phyloP scores from a whole-genome alignment of 2,888 invertebrate genomes.

The Emmelina monodactyla region DNA sequence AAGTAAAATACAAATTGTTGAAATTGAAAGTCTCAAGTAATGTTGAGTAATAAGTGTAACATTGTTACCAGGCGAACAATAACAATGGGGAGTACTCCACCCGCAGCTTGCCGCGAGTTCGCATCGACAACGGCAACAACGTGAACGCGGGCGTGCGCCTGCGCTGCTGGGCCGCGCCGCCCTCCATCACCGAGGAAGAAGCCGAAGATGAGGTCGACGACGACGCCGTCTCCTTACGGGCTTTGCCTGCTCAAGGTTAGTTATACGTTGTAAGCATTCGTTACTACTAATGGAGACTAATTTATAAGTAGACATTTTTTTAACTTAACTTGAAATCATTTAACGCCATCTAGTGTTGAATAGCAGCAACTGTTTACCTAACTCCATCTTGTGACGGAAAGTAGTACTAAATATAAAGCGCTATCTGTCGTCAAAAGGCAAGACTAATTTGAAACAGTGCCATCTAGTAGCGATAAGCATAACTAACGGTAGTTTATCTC shows the following conservation, averaged over 20 bases:
- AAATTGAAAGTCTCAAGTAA: too few relatives aligned
- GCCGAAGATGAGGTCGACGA: constrained; percentile 68
- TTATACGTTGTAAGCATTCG: neutral
- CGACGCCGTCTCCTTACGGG: constrained; percentile 71
- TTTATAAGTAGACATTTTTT: too few relatives aligned
- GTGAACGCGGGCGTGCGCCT: constrained; percentile 69
- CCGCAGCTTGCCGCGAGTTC: constrained; percentile 68
- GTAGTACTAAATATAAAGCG: too few relatives aligned
- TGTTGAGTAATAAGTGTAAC: neutral
- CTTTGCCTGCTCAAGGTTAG: constrained; percentile 69
- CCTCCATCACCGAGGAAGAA: constrained; percentile 73
- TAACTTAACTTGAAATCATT: too few relatives aligned
- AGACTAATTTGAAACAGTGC: neutral
- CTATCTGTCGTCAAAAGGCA: too few relatives aligned
- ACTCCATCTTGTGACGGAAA: too few relatives aligned
- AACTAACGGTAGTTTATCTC: neutral
- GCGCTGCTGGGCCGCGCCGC: constrained; percentile 70
- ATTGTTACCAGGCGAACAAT: constrained; percentile 33
- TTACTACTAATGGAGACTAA: neutral
- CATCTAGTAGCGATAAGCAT: neutral
- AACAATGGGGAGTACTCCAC: constrained; percentile 52
- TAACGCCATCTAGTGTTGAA: constrained; percentile 5
- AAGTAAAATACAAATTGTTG: too few relatives aligned
- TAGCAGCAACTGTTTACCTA: constrained; percentile 1
- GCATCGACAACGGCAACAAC: constrained; percentile 72